Evolutionary conservation across 2,888 invertebrate genomes (phyloP).

Genomic region (Agonopterix heracliana): DNA sequence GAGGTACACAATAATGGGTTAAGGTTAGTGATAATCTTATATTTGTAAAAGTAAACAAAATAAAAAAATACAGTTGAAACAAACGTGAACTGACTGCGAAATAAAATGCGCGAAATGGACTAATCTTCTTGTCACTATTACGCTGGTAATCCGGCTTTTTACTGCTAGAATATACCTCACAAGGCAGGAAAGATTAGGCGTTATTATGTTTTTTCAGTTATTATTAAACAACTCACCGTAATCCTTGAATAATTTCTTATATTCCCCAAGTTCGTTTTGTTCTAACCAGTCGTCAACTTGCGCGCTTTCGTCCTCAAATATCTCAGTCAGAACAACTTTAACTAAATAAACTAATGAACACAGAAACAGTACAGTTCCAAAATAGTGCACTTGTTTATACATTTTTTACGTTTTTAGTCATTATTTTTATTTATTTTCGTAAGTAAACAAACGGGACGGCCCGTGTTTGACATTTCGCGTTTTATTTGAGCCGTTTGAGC

Average conservation of each 20-base stretch:
- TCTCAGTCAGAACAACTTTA: conserved; percentile 50
- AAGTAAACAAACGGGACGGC: conserved; percentile 20
- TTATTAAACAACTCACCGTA: conserved; percentile 80
- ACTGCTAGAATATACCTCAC: too few relatives aligned
- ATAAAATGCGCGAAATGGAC: too few relatives aligned
- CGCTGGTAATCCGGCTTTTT: too few relatives aligned
- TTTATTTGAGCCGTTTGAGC: not conserved
- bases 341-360: conserved; percentile 53
- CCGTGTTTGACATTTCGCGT: conserved; percentile 12
- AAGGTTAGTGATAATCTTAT: too few relatives aligned
- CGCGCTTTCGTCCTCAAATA: conserved; percentile 71
- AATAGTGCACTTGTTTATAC: conserved; percentile 52
- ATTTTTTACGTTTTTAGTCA: conserved; percentile 47
- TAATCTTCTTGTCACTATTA: too few relatives aligned
- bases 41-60: too few relatives aligned
- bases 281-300: conserved; percentile 86
- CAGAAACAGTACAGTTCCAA: conserved; percentile 46
- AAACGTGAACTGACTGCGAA: too few relatives aligned
- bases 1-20: too few relatives aligned
- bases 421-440: conserved; percentile 29
- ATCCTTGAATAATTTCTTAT: conserved; percentile 81
- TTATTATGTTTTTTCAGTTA: not conserved
- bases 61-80: too few relatives aligned
- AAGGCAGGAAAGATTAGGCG: not conserved
- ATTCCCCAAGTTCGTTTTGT: conserved; percentile 82